Percentiles rank a stretch among this genome's conserved stretches.
Conservation (phyloP, 2,888 invertebrate genomes). For the Acanthococcus lagerstroemiae region DNA sequence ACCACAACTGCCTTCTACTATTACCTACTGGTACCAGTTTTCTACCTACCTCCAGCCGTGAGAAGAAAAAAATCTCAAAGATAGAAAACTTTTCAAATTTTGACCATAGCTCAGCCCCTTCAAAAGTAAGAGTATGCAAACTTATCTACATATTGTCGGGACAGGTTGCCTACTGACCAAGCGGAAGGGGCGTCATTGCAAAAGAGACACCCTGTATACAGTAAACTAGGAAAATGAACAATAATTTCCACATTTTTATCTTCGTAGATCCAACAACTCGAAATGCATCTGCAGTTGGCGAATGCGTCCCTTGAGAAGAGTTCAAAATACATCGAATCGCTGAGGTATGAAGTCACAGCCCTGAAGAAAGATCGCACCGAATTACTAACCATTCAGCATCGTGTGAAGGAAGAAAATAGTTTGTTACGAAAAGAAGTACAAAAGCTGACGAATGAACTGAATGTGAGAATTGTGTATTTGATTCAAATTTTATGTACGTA, state of each 20-base stretch:
- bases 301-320: slow-evolving; percentile 45
- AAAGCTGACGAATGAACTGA: slow-evolving; percentile 30
- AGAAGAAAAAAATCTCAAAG: too few relatives aligned
- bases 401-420: slow-evolving; percentile 32
- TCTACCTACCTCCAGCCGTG: too few relatives aligned
- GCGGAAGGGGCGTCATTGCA: too few relatives aligned
- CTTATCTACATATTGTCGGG: too few relatives aligned
- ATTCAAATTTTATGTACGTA: not conserved
- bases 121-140: too few relatives aligned
- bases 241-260: not conserved
- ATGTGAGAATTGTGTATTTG: slow-evolving; percentile 30
- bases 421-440: slow-evolving; percentile 23
- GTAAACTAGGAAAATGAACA: not conserved
- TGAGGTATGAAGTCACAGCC: slow-evolving; percentile 40
- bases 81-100: too few relatives aligned
- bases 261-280: slow-evolving; percentile 12
- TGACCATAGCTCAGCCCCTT: too few relatives aligned
- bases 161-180: too few relatives aligned
- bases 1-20: too few relatives aligned
- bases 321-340: slow-evolving; percentile 43
- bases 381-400: slow-evolving; percentile 43
- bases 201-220: too few relatives aligned
- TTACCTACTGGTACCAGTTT: too few relatives aligned
- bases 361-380: slow-evolving; percentile 52
- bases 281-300: not conserved